Evolutionary conservation across 2,888 invertebrate species (phyloP).

Genomic region (Chloroclystis v-ata): DNA sequence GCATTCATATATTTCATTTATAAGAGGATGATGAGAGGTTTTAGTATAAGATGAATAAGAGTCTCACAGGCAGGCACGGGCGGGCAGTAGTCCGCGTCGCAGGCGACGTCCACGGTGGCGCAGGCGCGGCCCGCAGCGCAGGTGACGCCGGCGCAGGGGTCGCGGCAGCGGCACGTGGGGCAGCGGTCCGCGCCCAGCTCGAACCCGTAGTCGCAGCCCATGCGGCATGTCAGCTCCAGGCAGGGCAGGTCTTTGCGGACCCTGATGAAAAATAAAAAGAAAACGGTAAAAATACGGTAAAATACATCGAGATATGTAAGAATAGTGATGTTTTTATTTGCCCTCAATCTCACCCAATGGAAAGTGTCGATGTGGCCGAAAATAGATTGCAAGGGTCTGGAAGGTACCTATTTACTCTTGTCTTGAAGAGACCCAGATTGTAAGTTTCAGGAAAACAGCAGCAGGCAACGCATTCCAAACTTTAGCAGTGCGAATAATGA

Average conservation of each 20-base stretch:
- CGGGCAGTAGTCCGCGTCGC: conserved; percentile 90
- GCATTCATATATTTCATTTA: neutral
- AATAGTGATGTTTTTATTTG: too few relatives aligned
- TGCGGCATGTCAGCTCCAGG: conserved; percentile 85
- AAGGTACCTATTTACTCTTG: too few relatives aligned
- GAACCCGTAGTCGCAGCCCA: conserved; percentile 91
- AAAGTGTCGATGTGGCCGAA: too few relatives aligned
- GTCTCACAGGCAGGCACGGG: conserved; percentile 88
- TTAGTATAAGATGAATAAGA: neutral
- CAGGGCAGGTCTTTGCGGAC: conserved; percentile 81
- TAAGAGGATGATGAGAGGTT: neutral
- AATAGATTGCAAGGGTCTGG: too few relatives aligned
- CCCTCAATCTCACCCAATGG: too few relatives aligned
- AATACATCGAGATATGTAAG: too few relatives aligned
- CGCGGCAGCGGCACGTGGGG: conserved; percentile 88
- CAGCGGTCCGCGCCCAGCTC: conserved; percentile 84
- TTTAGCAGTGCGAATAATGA: too few relatives aligned
- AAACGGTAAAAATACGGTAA: too few relatives aligned
- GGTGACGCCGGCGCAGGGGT: conserved; percentile 84
- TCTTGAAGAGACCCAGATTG: too few relatives aligned
- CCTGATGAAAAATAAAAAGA: too few relatives aligned
- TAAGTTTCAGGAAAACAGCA: too few relatives aligned
- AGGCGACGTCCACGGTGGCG: conserved; percentile 89
- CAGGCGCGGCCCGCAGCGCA: conserved; percentile 85
- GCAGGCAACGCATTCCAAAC: too few relatives aligned